A percentile compares a stretch with the other conserved stretches of the same genome.
Evolutionary conservation across 2,797 vertebrate species (phyloP).

Genomic region (Aeoliscus strigatus): DNA sequence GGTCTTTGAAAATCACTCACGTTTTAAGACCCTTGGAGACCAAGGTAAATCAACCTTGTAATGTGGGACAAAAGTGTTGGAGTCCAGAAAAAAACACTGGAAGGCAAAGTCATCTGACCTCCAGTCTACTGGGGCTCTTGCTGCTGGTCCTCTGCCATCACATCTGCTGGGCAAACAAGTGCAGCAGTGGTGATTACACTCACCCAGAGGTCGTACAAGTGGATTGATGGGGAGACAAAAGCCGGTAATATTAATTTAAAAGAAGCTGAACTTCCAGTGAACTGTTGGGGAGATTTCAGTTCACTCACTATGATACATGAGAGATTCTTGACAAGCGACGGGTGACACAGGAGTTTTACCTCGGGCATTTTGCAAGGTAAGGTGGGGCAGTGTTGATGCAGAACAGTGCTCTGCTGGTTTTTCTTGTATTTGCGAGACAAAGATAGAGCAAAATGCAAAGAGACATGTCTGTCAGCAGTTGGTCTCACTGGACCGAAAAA

Average conservation of each 20-base stretch:
- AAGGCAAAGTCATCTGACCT: conserved; percentile 36
- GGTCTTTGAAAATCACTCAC: conserved; percentile 33
- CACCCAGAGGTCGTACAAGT: conserved; percentile 10
- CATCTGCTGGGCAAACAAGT: conserved; percentile 19
- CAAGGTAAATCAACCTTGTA: conserved; percentile 58
- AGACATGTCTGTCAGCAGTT: conserved; percentile 25
- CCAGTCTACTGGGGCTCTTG: conserved; percentile 11
- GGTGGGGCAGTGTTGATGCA: conserved; percentile 11
- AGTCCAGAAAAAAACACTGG: conserved; percentile 38
- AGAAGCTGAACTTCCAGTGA: conserved; percentile 39
- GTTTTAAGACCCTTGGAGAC: conserved; percentile 47
- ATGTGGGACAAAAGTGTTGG: conserved; percentile 54
- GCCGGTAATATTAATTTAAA: conserved; percentile 27
- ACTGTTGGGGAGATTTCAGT: conserved; percentile 20
- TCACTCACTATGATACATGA: conserved; percentile 15
- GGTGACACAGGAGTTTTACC: conserved; percentile 24
- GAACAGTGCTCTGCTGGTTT: conserved; percentile 11
- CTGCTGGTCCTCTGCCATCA: conserved; percentile 15
- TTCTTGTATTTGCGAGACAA: conserved; percentile 17
- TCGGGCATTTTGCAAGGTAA: conserved; percentile 5
- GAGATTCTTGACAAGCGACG: conserved; percentile 31
- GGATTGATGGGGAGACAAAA: conserved; percentile 20
- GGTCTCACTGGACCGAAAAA: conserved; percentile 35
- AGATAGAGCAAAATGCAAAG: conserved; percentile 33
- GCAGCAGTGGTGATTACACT: conserved; percentile 21